These are phyloP conservation scores for Eufriesea mexicana DNA, from an alignment of 1,140 invertebrate species.

Conservation along the genomic window DNA sequence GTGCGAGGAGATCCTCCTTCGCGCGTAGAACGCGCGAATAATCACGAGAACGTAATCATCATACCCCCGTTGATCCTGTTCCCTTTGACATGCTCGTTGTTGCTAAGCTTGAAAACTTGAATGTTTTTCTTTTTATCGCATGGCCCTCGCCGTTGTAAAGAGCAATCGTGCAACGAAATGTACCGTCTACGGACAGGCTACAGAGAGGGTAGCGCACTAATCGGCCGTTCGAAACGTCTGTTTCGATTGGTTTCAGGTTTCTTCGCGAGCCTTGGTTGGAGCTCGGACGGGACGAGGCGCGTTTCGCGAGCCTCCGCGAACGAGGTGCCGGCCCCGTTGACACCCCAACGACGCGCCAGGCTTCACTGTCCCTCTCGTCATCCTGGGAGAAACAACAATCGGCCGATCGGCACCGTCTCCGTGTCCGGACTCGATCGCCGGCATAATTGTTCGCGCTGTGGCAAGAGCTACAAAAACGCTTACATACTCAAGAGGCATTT, in stretches of 20 bases:
- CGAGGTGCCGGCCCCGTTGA: slow-evolving; percentile 75
- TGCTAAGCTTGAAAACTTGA: slow-evolving; percentile 81
- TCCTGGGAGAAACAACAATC: slow-evolving; percentile 48
- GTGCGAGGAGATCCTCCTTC: too few relatives aligned
- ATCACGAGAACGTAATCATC: background rate
- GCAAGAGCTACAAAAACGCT: slow-evolving; percentile 82
- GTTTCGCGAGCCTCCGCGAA: slow-evolving; percentile 25
- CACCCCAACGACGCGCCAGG: slow-evolving; percentile 76
- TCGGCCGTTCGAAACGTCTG: slow-evolving; percentile 52
- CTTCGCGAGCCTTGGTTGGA: slow-evolving; percentile 78
- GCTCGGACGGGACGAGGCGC: slow-evolving; percentile 56
- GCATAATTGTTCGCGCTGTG: slow-evolving; percentile 80
- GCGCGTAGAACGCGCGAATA: background rate
- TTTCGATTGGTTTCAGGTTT: slow-evolving; percentile 75
- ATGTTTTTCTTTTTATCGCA: slow-evolving; percentile 76
- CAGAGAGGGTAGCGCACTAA: slow-evolving; percentile 34
- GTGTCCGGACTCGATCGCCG: slow-evolving; percentile 73
- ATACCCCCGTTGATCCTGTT: slow-evolving; percentile 30
- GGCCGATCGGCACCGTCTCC: slow-evolving; percentile 62
- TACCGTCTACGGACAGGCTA: background rate
- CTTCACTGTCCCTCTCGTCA: slow-evolving; percentile 76
- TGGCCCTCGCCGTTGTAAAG: slow-evolving; percentile 69
- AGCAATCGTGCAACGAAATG: slow-evolving; percentile 53
- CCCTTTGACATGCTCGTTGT: slow-evolving; percentile 78
- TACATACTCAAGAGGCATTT: slow-evolving; percentile 81